Evolutionary conservation across 2,888 invertebrate genomes (phyloP).

Genomic region (Caenorhabditis sp.): DNA sequence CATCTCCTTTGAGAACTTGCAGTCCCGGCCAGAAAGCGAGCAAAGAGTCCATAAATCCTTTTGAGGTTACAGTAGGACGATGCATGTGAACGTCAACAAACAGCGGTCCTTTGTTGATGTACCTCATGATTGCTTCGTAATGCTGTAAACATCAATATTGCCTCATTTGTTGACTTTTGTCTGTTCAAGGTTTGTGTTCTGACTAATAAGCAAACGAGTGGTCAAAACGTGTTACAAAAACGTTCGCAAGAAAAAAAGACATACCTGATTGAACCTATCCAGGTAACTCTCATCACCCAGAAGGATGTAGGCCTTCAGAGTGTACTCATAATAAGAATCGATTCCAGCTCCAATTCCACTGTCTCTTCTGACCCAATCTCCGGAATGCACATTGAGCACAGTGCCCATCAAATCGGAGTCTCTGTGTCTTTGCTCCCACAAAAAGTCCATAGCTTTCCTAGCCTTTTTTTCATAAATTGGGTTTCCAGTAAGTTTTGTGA

Average conservation of each 20-base stretch:
- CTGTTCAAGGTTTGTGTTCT: too few relatives aligned
- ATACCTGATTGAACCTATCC: constrained; percentile 90
- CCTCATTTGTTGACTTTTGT: too few relatives aligned
- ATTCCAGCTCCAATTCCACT: constrained; percentile 99
- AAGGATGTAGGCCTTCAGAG: constrained; percentile 96
- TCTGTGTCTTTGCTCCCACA: constrained; percentile 95
- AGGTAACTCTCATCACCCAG: constrained; percentile 94
- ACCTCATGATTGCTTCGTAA: constrained; percentile 85
- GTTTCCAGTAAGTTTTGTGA: constrained; percentile 89
- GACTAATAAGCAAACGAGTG: too few relatives aligned
- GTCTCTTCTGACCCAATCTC: constrained; percentile 97
- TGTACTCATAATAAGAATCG: constrained; percentile 99
- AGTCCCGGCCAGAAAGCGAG: constrained; percentile 99
- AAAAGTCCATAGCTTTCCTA: constrained; percentile 94
- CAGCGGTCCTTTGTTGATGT: constrained; percentile 95
- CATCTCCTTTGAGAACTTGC: constrained; percentile 90
- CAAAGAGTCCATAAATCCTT: constrained; percentile 97
- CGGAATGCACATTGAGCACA: constrained; percentile 96
- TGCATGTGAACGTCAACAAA: constrained; percentile 96
- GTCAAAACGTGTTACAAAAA: not conserved
- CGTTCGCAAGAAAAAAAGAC: too few relatives aligned
- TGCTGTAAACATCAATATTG: constrained; percentile 70
- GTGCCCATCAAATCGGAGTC: constrained; percentile 95
- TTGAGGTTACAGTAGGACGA: constrained; percentile 93
- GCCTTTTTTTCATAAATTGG: constrained; percentile 95